Base-by-base conservation (phyloP, 2,113 vertebrate genomes). In the Thamnaconus septentrionalis region DNA sequence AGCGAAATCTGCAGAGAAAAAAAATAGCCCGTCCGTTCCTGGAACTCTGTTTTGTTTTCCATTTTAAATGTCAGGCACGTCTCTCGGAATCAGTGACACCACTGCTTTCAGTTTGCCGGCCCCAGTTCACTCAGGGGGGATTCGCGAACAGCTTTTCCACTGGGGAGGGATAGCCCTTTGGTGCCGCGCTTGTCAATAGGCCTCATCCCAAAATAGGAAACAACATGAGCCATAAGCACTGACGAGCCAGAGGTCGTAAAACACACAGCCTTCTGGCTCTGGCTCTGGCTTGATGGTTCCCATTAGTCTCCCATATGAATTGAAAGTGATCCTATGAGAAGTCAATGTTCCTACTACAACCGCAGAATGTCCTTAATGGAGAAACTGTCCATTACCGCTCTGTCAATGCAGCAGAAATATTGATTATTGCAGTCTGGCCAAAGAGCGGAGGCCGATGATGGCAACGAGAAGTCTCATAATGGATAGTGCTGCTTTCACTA, bases 281-380 rank as follows among this genome's bases (percentile, higher is more conserved):
- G 69, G 75, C 67, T 31, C 18, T 31, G 18, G 18, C 68, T 81
- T 76, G 56, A 80, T 76, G 68, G 45, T 53, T 87, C 79, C 73
- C 77, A 78, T 89, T 83, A 86, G 65, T 49, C 66, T 51, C 53
- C 56, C 57, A 53, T 55, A 76, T 76, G 66, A 64, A 73, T 74
- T 77, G 74, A 77, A 72, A 79, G 55, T 61, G 50, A 77, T 79
- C 66, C 45, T 18, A 63, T 51, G 45, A 73, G 45, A 78, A 61
- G 65, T 70, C 59, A 7, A 42, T 59, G 41, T 64, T 67, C 55
- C 48, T 11, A 31, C 53, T 59, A 44, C 63, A 73, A 66, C 61
- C 43, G 6, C 49, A 64, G 46, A 53, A 47, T 73, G 56, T 54
- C 62, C n/a, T 72, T 73, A 74, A 79, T 80, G 78, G 80, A 80